Percentiles rank a stretch among this genome's conserved stretches.
Evolutionary conservation across 2,888 invertebrate genomes (phyloP).

Genomic region (Drosophila pseudotakahashii): DNA sequence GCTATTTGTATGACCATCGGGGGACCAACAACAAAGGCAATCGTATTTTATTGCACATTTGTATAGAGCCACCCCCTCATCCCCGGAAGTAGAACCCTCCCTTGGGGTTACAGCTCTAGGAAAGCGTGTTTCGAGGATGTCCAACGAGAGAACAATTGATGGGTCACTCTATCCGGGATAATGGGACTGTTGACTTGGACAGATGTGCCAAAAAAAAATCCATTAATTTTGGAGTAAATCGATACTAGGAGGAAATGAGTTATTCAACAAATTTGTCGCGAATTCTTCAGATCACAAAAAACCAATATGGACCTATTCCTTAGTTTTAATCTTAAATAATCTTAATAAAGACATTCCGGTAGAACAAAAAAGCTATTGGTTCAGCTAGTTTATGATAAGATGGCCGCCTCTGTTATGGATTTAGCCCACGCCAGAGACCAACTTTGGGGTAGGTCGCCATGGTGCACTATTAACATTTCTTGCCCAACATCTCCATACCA

Average conservation of each 20-base stretch:
- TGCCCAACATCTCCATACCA: slow-evolving; percentile 8
- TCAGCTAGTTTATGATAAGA: background rate
- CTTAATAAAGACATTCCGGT: background rate
- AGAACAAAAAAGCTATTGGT: background rate
- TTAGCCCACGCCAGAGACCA: background rate
- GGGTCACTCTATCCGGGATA: slow-evolving; percentile 13
- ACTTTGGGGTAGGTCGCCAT: background rate
- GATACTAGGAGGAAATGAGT: too few species aligned
- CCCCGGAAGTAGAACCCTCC: background rate
- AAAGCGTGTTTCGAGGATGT: background rate
- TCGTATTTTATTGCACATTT: slow-evolving; percentile 42
- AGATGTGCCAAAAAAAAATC: slow-evolving; percentile 3
- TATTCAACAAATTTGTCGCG: too few species aligned
- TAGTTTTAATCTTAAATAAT: too few species aligned
- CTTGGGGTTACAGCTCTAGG: background rate
- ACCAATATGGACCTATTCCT: too few species aligned
- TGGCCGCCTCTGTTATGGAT: background rate
- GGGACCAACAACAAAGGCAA: slow-evolving; percentile 12
- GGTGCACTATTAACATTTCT: slow-evolving; percentile 2
- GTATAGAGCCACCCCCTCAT: slow-evolving; percentile 9
- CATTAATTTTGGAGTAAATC: slow-evolving; percentile 1
- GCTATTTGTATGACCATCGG: slow-evolving; percentile 55
- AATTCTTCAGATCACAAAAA: too few species aligned
- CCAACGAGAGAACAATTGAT: slow-evolving; percentile 12
- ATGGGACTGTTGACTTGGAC: background rate